Percentiles rank a stretch among this genome's conserved stretches.
Conservation (phyloP, 1,140 invertebrate genomes). For the Popillia japonica region DNA sequence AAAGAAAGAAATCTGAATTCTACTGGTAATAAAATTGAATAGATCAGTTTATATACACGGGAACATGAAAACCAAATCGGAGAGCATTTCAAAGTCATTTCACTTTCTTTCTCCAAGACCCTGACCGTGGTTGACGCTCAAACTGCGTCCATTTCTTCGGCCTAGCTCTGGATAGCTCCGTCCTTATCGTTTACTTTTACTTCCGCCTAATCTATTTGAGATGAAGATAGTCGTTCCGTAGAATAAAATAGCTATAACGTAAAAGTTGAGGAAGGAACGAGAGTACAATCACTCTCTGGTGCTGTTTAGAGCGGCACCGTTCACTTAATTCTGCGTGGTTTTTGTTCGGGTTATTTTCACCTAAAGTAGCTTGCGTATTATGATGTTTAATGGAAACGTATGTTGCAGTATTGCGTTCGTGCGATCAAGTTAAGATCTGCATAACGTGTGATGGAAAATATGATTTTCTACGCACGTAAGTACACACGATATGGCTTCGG, state of each 20-base stretch:
- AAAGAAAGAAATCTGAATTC: slow-evolving; percentile 33
- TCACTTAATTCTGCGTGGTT: slow-evolving; percentile 24
- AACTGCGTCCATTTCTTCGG: slow-evolving; percentile 9
- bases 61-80: slow-evolving; percentile 22
- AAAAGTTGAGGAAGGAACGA: slow-evolving; percentile 20
- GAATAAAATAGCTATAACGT: not conserved
- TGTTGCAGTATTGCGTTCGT: not conserved
- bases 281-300: slow-evolving; percentile 18
- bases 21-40: slow-evolving; percentile 28
- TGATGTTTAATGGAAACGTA: not conserved
- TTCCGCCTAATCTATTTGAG: not conserved
- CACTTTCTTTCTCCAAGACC: slow-evolving; percentile 36
- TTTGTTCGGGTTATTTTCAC: slow-evolving; percentile 12
- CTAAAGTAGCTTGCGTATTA: not conserved
- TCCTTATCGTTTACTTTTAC: not conserved
- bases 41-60: slow-evolving; percentile 32
- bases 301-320: slow-evolving; percentile 5
- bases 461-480: too few relatives aligned
- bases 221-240: not conserved
- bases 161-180: not conserved
- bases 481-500: too few relatives aligned
- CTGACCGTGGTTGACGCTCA: slow-evolving; percentile 30
- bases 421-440: not conserved
- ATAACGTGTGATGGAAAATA: not conserved
- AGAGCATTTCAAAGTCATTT: slow-evolving; percentile 36